phyloP scores from a whole-genome alignment of 30 jellyfish, hydroid and myxozoan species.

The Rhopilema esculentum region DNA sequence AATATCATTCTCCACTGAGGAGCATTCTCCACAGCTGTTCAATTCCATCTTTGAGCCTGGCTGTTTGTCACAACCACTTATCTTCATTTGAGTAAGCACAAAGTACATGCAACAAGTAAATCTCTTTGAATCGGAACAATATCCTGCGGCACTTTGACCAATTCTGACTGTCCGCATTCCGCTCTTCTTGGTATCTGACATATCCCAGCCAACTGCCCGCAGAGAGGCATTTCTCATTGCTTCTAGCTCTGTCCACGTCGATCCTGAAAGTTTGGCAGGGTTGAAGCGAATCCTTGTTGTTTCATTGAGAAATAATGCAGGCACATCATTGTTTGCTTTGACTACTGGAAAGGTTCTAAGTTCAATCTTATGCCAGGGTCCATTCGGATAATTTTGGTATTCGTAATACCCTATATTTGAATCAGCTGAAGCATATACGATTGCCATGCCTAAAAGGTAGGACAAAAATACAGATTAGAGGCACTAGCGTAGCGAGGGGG shows the following conservation, averaged over 20 bases:
- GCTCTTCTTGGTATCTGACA: constrained; percentile 9
- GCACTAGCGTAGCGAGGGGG: no score
- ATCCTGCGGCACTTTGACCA: background rate
- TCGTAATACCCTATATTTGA: constrained; percentile 4
- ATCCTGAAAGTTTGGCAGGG: background rate
- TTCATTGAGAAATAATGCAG: background rate
- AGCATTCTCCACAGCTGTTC: constrained; percentile 47
- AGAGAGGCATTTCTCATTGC: background rate
- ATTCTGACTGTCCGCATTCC: constrained; percentile 14
- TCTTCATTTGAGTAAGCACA: constrained; percentile 14
- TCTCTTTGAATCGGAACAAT: constrained; percentile 13
- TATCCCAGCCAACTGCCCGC: constrained; percentile 26
- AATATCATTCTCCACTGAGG: background rate
- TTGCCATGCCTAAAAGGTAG: constrained; percentile 25
- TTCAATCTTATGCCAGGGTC: constrained; percentile 5
- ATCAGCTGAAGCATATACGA: background rate
- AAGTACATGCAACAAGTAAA: constrained; percentile 32
- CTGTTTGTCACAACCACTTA: constrained; percentile 51
- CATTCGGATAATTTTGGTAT: background rate
- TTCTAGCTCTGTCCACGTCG: constrained; percentile 27
- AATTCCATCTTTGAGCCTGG: constrained; percentile 39
- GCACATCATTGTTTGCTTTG: background rate
- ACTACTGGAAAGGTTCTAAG: background rate
- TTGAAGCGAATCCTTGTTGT: background rate
- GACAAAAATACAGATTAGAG: background rate